Base-by-base conservation (phyloP, 1,140 invertebrate genomes). In the Plutomurus gul region DNA sequence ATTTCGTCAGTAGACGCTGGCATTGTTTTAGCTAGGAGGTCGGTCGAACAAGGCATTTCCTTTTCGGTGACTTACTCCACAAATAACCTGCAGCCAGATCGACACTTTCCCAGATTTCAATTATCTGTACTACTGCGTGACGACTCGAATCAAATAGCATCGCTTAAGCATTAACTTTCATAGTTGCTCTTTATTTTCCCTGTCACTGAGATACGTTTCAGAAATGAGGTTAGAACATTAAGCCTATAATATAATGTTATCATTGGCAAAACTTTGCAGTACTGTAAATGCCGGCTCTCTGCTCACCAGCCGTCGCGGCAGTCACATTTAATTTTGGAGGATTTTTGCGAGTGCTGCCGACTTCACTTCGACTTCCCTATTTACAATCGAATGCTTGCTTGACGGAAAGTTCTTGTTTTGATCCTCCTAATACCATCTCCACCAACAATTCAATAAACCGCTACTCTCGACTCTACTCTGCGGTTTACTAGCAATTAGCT, bases 171-270 rank as follows among this genome's bases (percentile, higher is more conserved):
- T 16, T 30, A 65, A 65, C 25, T 65, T 27, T 30, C 56, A 65
- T 30, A 33, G 11, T 30, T 65, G 27, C 36, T 27, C 16, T 65
- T 65, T 65, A 65, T 65, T 65, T 65, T 65, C 56, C 56, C 36
- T 65, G 5, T 30, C 16, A 18, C 11, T 10, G 10, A 13, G 36
- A 65, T 65, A 65, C 56, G 30, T 27, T 30, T n/a, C 56, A 33
- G 56, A 65, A 33, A 33, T 65, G 56, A n/a, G 56, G 30, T 65
- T 65, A 65, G 56, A 65, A n/a, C n/a, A n/a, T 65, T 65, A 65
- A 33, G 25, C 36, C 36, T 65, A 33, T 65, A 65, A 33, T 43
- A 43, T 43, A 13, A 43, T 43, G n/a, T 43, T 65, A 65, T 36
- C 56, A 65, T 65, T 65, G 56, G 56, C 56, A 27, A 10, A 16